Percentiles rank a stretch among this genome's conserved stretches.
These are phyloP conservation scores for Monochamus alternatus DNA, from an alignment of 2,888 invertebrate species.

Conservation along the genomic window DNA sequence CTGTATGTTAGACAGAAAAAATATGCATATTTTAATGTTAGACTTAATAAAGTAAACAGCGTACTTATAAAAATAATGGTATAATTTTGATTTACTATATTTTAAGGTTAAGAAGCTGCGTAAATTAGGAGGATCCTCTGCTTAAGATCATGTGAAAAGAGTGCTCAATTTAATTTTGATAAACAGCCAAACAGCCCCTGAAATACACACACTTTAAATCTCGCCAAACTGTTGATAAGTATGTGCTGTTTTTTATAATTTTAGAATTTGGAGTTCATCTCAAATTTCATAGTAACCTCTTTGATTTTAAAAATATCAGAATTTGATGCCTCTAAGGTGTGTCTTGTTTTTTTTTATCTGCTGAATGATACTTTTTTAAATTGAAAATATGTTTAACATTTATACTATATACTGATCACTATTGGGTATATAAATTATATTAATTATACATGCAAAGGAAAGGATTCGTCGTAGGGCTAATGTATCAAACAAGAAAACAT, in stretches of 20 bases:
- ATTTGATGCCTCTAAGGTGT: not conserved
- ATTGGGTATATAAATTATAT: too few species aligned
- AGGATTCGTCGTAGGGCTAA: too few species aligned
- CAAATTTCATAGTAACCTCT: not conserved
- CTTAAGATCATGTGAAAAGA: not conserved
- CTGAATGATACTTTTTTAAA: too few species aligned
- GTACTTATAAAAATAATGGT: not conserved
- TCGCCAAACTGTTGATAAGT: not conserved
- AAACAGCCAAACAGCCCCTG: slow-evolving; percentile 2
- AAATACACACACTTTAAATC: slow-evolving; percentile 3
- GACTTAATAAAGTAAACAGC: not conserved
- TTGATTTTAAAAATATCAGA: not conserved
- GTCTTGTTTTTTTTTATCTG: too few species aligned
- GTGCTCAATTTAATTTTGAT: not conserved
- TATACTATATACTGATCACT: too few species aligned
- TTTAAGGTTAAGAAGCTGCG: not conserved
- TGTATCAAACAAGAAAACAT: not conserved
- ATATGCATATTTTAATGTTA: not conserved
- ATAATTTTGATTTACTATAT: not conserved
- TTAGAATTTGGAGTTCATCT: not conserved
- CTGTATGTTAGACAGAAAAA: too few species aligned
- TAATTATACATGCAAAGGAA: too few species aligned
- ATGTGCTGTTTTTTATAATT: not conserved
- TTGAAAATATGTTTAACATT: too few species aligned
- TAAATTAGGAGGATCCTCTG: slow-evolving; percentile 1